Evolutionary conservation across 2,113 vertebrate genomes (phyloP).

Genomic region (Pluvianellus socialis): DNA sequence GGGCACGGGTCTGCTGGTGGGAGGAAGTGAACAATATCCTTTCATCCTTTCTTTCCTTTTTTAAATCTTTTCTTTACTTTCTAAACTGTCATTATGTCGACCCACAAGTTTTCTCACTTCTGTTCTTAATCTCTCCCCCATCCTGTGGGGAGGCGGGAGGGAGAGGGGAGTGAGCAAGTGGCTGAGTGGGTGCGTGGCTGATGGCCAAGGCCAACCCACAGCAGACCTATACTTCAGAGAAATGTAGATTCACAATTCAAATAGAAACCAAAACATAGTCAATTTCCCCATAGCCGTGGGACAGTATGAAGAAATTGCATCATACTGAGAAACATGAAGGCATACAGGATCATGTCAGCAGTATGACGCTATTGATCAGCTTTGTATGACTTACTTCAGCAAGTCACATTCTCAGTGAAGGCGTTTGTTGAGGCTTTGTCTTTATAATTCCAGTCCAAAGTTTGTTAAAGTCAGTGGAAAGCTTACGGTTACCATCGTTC

Average conservation of each 20-base stretch:
- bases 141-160: not conserved
- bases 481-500: not conserved
- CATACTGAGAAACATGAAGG: not conserved
- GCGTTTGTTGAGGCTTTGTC: not conserved
- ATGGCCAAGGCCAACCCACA: conserved; percentile 9
- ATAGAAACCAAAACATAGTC: not conserved
- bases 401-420: not conserved
- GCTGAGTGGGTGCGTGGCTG: not conserved
- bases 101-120: conserved; percentile 47
- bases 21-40: not conserved
- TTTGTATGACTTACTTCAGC: not conserved
- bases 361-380: not conserved
- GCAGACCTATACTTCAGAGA: not conserved
- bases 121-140: not conserved
- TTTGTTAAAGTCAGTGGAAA: not conserved
- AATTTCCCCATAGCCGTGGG: not conserved
- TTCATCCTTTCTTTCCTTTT: not conserved
- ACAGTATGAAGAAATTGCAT: not conserved
- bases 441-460: not conserved
- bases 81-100: conserved; percentile 9
- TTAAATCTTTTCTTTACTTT: not conserved
- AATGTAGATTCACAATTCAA: not conserved
- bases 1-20: not conserved
- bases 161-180: not conserved
- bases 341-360: not conserved